Base-by-base conservation (phyloP, 2,797 vertebrate genomes). In the Siniperca undulata region DNA sequence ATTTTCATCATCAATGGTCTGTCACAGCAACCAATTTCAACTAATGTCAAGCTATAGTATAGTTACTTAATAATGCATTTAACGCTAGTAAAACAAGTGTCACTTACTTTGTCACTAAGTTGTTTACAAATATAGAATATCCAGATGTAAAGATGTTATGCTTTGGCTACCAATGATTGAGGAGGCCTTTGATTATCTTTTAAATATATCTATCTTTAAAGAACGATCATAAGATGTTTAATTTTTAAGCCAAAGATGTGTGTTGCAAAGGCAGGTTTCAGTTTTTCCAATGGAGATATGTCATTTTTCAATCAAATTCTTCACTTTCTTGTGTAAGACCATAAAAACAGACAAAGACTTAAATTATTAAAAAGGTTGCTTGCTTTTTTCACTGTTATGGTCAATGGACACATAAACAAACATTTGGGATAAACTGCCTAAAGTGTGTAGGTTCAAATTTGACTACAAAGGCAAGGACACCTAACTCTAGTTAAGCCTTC, bases 1-100 rank as follows among this genome's bases (percentile, higher is more conserved):
- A 38, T 5, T 55, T 64, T 73, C n/a, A 66, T 27, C 12, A 38
- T n/a, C 13, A 80, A 3, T 74, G 46, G 12, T 20, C n/a, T 79
- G 34, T 62, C 13, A 68, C 12, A 48, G 19, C 46, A 70, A 6
- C 16, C 50, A 16, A 14, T 68, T 9, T 34, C 11, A 52, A 70
- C 46, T 40, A 11, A 38, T 16, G 22, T 40, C 8, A 22, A 46
- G 19, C 50, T 36, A 2, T 7, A n/a, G 16, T 46, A 16, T 7
- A 56, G 22, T 22, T 38, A 30, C 3, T 52, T 46, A 42, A 48
- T 40, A 46, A 40, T 48, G 19, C 27, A 7, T 78, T 11, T 76
- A 7, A 16, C 38, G 40, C 27, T 16, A 30, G 16, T 42, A 6
- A 77, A 66, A 50, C 1, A 50, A 34, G 22, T 50, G 20, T 27